Evolutionary conservation across 1,140 invertebrate genomes (phyloP), one percentile per base, ranked within the genome.

Genomic region (Pachypeltis micranthus): DNA sequence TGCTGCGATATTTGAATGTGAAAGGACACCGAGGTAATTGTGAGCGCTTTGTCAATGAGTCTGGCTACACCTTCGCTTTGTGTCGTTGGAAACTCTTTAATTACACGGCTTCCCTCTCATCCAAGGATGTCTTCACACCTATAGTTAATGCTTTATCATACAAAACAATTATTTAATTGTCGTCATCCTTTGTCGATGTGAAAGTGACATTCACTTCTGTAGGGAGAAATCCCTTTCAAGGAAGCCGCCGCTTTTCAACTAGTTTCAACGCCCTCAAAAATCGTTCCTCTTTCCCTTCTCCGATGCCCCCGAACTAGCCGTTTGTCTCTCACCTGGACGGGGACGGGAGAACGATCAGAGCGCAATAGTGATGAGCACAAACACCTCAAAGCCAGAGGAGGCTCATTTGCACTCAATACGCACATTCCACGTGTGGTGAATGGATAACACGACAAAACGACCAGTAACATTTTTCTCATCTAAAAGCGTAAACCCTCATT

Each of bases 91-190:
- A 39, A 39, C 31, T 39, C 31, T 39, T 39, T 56, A 56, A 56
- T 56, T 56, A 56, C 54, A 21, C 54, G 3, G 54, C 19, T 24
- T 56, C 21, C n/a, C 24, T 56, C 54, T 24, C 54, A 56, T 25
- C 19, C 25, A 25, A 56, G 54, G 1, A 21, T 56, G 4, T 39
- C 25, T 56, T 25, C 54, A 25, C 21, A 21, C 54, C 54, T 56
- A 56, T 56, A 56, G 19, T 56, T 56, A 56, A 25, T 56, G 54
- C 54, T 56, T 56, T 56, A 56, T 56, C 54, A 56, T 56, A 56
- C 54, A 56, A 56, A 56, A 56, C 54, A 56, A 56, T 56, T 56
- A 56, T 56, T 56, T 56, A 56, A 56, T 56, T 56, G 54, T 56
- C 25, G 19, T 25, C 54, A 56, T 56, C 54, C 54, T 56, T 25